phyloP scores from a whole-genome alignment of 2,888 invertebrate species.

The Noctua comes region DNA sequence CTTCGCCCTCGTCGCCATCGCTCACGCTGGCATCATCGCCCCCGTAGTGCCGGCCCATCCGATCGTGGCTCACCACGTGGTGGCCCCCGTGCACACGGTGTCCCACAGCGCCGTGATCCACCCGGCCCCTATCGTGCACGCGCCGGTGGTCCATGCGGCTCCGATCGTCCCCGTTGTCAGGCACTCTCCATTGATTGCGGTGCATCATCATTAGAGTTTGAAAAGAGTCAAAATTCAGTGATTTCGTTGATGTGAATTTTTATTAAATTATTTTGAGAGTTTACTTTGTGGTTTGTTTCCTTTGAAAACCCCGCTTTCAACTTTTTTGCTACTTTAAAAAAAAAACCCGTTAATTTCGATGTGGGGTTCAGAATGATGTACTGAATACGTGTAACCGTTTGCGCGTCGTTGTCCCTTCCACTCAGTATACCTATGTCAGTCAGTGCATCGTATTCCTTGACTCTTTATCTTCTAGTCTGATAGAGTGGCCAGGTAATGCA shows the following conservation, averaged over 20 bases:
- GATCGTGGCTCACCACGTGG: slow-evolving; percentile 78
- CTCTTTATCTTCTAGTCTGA: too few species aligned
- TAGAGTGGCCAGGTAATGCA: not conserved
- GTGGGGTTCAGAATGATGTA: too few species aligned
- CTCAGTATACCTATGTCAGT: not conserved
- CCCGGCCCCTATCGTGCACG: slow-evolving; percentile 72
- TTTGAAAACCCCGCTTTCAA: not conserved
- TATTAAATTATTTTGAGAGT: slow-evolving; percentile 56
- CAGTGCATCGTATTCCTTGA: not conserved
- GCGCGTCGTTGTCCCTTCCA: too few species aligned
- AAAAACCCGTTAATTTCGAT: too few species aligned
- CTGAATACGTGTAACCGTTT: too few species aligned
- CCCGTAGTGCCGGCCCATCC: slow-evolving; percentile 77
- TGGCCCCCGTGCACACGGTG: slow-evolving; percentile 72
- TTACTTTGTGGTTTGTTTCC: not conserved
- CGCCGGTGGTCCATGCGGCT: slow-evolving; percentile 72
- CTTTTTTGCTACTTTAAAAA: not conserved
- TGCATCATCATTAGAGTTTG: slow-evolving; percentile 81
- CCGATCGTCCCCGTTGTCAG: slow-evolving; percentile 78
- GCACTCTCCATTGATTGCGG: slow-evolving; percentile 79
- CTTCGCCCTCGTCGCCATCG: slow-evolving; percentile 83
- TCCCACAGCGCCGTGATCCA: slow-evolving; percentile 76
- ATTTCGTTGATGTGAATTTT: slow-evolving; percentile 37
- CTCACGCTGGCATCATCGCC: slow-evolving; percentile 82
- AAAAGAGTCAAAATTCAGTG: slow-evolving; percentile 15